Percentiles rank a stretch among this genome's conserved stretches.
These are phyloP conservation scores for Cremastobaeus sp. DNA, from an alignment of 2,888 invertebrate species.

Conservation along the genomic window DNA sequence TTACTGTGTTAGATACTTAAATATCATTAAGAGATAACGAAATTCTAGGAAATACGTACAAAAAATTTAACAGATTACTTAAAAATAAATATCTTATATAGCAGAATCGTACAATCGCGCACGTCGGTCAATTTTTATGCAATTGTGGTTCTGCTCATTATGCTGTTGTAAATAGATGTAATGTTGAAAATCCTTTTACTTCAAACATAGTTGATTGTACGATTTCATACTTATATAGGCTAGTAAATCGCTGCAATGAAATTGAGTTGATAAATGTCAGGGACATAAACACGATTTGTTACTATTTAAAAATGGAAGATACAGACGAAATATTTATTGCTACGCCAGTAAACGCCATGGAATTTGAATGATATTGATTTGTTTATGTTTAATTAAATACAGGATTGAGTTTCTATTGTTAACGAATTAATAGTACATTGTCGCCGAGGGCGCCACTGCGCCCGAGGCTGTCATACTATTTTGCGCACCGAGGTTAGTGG, in stretches of 20 bases:
- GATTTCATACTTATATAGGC: background rate
- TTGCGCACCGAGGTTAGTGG: too few species aligned
- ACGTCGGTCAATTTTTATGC: background rate
- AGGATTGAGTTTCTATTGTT: too few species aligned
- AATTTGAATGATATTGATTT: background rate
- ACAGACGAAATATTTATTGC: background rate
- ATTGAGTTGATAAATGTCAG: background rate
- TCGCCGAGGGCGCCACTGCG: too few species aligned
- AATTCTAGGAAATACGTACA: background rate
- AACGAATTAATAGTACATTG: too few species aligned
- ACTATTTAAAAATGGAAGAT: background rate
- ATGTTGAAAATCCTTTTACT: background rate
- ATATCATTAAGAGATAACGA: background rate
- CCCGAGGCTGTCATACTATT: too few species aligned
- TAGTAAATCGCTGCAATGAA: background rate
- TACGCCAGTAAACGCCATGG: background rate
- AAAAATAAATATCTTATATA: conserved; percentile 5
- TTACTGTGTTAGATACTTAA: background rate
- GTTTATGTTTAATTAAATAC: too few species aligned
- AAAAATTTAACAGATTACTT: conserved; percentile 7
- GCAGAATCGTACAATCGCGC: conserved; percentile 1
- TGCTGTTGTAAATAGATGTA: too few species aligned
- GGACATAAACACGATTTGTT: background rate
- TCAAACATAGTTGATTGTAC: background rate
- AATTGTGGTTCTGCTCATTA: background rate